A percentile compares a stretch with the other conserved stretches of the same genome.
Conservation (phyloP, 2,888 invertebrate genomes). For the Hedya salicella region DNA sequence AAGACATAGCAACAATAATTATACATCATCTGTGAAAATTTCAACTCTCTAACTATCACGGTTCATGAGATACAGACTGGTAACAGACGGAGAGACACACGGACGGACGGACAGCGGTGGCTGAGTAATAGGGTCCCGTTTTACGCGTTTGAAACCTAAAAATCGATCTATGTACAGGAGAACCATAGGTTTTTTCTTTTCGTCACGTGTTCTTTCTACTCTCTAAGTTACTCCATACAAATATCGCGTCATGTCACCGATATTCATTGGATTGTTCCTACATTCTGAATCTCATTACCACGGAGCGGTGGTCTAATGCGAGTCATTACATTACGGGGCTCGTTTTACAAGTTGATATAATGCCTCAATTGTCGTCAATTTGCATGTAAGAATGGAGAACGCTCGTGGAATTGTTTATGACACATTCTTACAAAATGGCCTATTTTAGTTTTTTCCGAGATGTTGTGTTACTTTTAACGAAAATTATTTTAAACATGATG, state of each 20-base stretch:
- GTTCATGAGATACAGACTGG: no score
- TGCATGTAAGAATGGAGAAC: conserved; percentile 41
- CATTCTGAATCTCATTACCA: conserved; percentile 38
- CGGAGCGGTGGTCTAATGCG: conserved; percentile 36
- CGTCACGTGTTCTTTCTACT: conserved; percentile 19
- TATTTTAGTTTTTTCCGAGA: neutral
- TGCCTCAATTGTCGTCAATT: conserved; percentile 43
- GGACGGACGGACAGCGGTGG: no score
- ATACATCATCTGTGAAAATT: no score
- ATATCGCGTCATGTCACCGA: conserved; percentile 20
- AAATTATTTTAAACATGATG: no score
- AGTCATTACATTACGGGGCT: conserved; percentile 38
- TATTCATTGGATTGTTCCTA: conserved; percentile 40
- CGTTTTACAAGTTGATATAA: conserved; percentile 43
- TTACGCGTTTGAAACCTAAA: no score
- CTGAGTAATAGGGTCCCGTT: no score
- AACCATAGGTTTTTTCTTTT: neutral
- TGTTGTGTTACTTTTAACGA: neutral
- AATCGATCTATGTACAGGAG: neutral
- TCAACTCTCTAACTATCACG: no score
- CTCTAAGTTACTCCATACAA: conserved; percentile 13
- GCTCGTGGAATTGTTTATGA: conserved; percentile 36
- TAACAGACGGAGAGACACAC: no score
- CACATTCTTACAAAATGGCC: conserved; percentile 21
- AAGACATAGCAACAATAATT: no score